Base-by-base conservation (phyloP, 2,888 invertebrate genomes). In the Eilema griseolum region DNA sequence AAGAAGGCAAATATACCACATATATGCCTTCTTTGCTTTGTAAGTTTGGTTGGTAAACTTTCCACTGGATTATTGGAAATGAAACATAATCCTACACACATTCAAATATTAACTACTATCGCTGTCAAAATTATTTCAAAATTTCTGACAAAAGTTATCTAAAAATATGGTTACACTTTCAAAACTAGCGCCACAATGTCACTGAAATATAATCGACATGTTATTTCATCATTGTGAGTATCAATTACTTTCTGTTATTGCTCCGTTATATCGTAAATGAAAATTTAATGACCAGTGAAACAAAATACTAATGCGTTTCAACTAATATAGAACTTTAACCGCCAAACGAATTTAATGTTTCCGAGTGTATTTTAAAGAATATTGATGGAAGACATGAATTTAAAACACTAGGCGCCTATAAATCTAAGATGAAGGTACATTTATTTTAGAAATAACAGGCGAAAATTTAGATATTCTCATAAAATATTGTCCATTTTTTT, bases 281-380 rank as follows among this genome's bases (percentile, higher is more conserved):
- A 83, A 82, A 75, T 82, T 82, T 82, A 77, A 82, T 83, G 76
- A 78, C 16, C 73, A 31, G 64, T 82, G 82, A 77, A 82, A 82
- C 82, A 70, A 78, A 82, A 82, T 60, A 76, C 74, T 65, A 52
- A 37, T 63, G 66, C 70, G 24, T 75, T 78, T 79, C 75, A 82
- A 75, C 74, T 82, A 80, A 78, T 82, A 75, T 80, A 73, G 78
- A 73, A 74, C 71, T 67, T 70, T 60, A 73, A 67, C 73, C 67
- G 69, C 73, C 69, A 78, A 82, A 78, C 67, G 37, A 62, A 70
- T 73, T 83, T 76, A 75, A 79, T 70, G 71, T 71, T 69, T 56
- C 33, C 28, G 31, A 24, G 33, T 69, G 65, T 69, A 67, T 68
- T 63, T 57, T 61, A 41, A 72, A 72, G 24, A 69, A 66, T 61